These are phyloP conservation scores for Eonycteris spelaea DNA, from an alignment of 2,113 vertebrate species.

Conservation along the genomic window DNA sequence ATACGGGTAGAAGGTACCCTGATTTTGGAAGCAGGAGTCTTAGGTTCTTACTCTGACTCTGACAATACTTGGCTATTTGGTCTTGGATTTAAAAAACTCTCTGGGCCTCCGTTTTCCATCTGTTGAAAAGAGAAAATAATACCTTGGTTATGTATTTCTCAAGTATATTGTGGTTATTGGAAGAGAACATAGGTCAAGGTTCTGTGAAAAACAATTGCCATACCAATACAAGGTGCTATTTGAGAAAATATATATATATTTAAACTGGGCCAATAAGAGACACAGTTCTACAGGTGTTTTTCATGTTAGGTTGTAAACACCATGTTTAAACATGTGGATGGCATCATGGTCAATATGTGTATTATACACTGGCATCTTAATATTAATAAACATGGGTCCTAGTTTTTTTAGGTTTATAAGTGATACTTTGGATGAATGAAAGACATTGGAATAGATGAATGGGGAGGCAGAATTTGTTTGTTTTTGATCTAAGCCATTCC, in stretches of 20 bases:
- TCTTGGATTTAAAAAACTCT: slow-evolving; percentile 23
- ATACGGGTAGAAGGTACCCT: not conserved
- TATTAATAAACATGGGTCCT: not conserved
- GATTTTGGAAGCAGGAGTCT: not conserved
- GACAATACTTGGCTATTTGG: slow-evolving; percentile 8
- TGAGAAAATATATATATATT: slow-evolving; percentile 5
- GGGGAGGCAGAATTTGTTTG: not conserved
- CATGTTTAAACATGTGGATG: not conserved
- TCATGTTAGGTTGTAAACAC: not conserved
- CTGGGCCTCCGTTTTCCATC: not conserved
- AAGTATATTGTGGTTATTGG: not conserved
- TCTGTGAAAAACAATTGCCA: not conserved
- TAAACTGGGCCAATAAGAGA: not conserved
- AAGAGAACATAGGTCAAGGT: not conserved
- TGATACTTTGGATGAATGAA: not conserved
- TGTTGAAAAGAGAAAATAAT: slow-evolving; percentile 18
- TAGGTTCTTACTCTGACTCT: slow-evolving; percentile 7
- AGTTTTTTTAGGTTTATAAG: not conserved
- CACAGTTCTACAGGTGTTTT: not conserved
- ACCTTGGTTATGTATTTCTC: not conserved
- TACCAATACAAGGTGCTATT: not conserved
- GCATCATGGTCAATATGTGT: not conserved
- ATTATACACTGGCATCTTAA: not conserved
- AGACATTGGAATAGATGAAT: not conserved
- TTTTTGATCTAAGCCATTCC: not conserved